Evolutionary conservation across 2,888 invertebrate species (phyloP).

Genomic region (Phortica magna): DNA sequence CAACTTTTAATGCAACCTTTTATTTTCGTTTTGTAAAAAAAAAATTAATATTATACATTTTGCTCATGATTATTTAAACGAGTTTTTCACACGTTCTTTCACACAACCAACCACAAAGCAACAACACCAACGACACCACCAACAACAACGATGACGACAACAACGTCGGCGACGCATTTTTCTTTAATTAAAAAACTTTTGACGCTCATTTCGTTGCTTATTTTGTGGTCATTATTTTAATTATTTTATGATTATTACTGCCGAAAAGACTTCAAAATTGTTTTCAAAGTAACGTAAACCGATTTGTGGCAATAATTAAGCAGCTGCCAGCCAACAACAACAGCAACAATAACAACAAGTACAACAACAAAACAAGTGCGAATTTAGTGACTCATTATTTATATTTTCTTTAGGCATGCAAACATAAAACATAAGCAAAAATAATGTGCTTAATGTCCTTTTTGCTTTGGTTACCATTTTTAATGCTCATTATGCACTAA

Average conservation of each 20-base stretch:
- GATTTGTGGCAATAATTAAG: slow-evolving; percentile 20
- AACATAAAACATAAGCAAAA: neutral
- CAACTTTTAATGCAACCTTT: neutral
- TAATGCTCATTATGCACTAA: neutral
- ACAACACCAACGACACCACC: neutral
- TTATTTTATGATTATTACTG: slow-evolving; percentile 8
- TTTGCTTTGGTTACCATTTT: neutral
- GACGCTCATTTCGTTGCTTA: neutral
- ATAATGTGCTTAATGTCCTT: neutral
- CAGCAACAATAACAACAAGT: no score
- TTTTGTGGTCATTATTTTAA: slow-evolving; percentile 18
- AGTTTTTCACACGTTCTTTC: neutral
- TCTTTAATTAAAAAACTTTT: slow-evolving; percentile 26
- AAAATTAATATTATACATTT: neutral
- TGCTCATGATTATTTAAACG: neutral
- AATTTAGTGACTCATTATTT: neutral
- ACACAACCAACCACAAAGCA: neutral
- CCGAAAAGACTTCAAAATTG: slow-evolving; percentile 33
- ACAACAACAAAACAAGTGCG: neutral
- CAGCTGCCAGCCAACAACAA: neutral
- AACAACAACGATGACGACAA: neutral
- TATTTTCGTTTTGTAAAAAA: neutral
- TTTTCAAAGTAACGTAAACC: slow-evolving; percentile 37
- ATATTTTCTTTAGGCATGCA: neutral
- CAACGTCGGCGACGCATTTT: neutral